phyloP scores from a whole-genome alignment of 2,113 vertebrate genomes.

The Pteronura brasiliensis region DNA sequence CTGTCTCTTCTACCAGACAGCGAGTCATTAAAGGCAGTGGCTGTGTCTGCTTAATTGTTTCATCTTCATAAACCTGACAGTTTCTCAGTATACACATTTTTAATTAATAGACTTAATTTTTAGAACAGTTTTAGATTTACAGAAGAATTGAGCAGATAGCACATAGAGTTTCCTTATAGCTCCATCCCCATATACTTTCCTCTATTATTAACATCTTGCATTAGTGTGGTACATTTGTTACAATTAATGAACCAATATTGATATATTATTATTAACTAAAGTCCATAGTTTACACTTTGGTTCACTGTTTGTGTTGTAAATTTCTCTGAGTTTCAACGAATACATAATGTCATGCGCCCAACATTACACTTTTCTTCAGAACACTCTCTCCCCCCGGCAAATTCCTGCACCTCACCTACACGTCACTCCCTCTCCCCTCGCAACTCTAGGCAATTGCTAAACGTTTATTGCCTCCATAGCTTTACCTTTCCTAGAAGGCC shows the following conservation, averaged over 20 bases:
- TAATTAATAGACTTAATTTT: neutral
- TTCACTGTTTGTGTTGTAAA: neutral
- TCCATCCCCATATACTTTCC: accelerated
- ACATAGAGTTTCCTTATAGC: neutral
- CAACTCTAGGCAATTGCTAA: accelerated
- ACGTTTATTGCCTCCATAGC: accelerated
- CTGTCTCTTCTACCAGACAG: neutral
- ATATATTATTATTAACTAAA: neutral
- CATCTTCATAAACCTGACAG: neutral
- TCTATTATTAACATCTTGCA: no score
- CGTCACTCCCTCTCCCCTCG: accelerated
- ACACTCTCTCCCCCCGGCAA: accelerated
- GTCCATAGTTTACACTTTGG: neutral
- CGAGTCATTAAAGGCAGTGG: neutral
- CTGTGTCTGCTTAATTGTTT: neutral
- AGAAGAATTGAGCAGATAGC: neutral
- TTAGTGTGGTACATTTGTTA: accelerated
- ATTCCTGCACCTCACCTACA: accelerated
- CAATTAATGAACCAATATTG: neutral
- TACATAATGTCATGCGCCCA: accelerated
- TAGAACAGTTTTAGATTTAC: neutral
- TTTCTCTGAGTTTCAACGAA: neutral
- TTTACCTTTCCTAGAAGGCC: neutral
- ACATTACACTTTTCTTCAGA: accelerated
- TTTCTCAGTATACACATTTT: neutral